Base-by-base conservation (phyloP, 2,888 invertebrate genomes). In the Eupithecia centaureata region DNA sequence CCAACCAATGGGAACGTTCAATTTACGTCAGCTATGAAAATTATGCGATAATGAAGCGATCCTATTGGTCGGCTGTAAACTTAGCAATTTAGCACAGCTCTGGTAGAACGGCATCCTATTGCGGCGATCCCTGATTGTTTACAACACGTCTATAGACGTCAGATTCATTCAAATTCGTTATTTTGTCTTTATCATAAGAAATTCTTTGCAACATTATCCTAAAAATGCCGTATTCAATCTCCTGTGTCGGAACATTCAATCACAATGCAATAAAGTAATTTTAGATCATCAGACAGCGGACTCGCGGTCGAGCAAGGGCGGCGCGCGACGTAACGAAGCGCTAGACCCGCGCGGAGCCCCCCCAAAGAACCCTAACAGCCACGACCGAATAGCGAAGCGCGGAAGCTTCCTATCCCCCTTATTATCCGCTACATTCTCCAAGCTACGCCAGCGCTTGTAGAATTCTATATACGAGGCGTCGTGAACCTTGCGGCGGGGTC, bases 401-500 rank as follows among this genome's bases (percentile, higher is more conserved):
- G 95, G 94, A 82, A 95, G 94, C 84, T 96, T 96, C 76, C 94
- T 92, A 72, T 82, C 77, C 47, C 78, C 81, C 79, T 90, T 89
- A 59, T 76, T 83, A 69, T 88, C 91, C 42, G 87, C 86, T 58
- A 97, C 94, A 74, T 95, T 95, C 88, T 97, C 97, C 62, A 97
- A 91, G 58, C 97, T 97, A 78, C 95, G 95, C 96, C 97, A 97
- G 81, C 96, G 95, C 87, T 96, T 96, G 76, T 94, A 94, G 77
- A 93, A 90, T 82, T 94, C 89, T 60, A 93, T 91, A 80, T 92
- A 92, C 75, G 88, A 87, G 5, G 89, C 80, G 77, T 92, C 92
- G 76, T 86, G 86, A 47, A 86, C 87, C 79, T 90, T 91, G 71
- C 87, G 84, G 59, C 88, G 88, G 70, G 87, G 81, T 57, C 89